Conservation (phyloP, 2,113 vertebrate species). For the Oxyruncus cristatus region DNA sequence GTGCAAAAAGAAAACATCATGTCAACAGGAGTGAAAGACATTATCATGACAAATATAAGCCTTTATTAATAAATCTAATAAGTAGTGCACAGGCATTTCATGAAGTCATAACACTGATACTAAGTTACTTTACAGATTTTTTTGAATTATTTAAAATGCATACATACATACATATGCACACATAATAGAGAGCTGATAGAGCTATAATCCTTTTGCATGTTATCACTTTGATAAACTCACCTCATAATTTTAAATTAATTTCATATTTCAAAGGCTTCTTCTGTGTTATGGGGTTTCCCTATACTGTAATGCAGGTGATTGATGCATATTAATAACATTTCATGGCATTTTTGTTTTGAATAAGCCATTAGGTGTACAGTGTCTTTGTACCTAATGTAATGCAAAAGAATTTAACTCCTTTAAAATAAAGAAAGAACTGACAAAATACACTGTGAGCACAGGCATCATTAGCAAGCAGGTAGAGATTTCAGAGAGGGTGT, state of each 20-base stretch:
- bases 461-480: not conserved
- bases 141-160: not conserved
- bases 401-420: not conserved
- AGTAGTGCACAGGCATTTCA: not conserved
- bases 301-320: not conserved
- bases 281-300: not conserved
- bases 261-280: not conserved
- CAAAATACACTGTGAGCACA: not conserved
- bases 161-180: not conserved
- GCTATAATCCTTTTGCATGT: not conserved
- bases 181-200: not conserved
- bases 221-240: not conserved
- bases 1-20: not conserved
- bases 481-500: not conserved
- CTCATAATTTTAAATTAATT: not conserved
- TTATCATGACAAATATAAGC: not conserved
- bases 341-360: not conserved
- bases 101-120: not conserved
- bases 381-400: not conserved
- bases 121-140: not conserved
- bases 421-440: not conserved
- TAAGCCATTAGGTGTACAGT: not conserved
- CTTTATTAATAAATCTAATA: not conserved
- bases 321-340: not conserved
- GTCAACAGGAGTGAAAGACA: not conserved